Percentiles rank a stretch among this genome's conserved stretches.
These are phyloP conservation scores for Ariopsis seemanni DNA, from an alignment of 2,113 vertebrate species.

Conservation along the genomic window DNA sequence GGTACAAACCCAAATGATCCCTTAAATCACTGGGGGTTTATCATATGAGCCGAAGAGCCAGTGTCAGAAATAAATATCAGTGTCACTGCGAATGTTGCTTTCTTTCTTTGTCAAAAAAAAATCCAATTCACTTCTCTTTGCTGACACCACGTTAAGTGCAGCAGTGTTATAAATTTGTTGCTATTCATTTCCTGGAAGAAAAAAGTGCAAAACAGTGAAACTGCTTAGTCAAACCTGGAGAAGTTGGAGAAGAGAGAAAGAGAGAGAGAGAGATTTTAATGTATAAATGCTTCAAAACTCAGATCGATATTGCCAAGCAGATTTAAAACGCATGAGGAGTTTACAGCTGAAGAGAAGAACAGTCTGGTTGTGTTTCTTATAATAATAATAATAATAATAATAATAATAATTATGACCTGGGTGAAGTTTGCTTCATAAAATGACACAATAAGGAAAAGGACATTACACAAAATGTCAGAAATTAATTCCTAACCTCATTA, in stretches of 20 bases:
- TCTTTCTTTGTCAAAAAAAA: not conserved
- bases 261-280: not conserved
- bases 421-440: not conserved
- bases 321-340: not conserved
- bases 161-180: not conserved
- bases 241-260: not conserved
- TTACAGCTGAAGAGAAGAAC: not conserved
- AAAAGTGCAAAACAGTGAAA: conserved; percentile 12
- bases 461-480: not conserved
- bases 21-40: not conserved
- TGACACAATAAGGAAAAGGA: not conserved
- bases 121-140: not conserved
- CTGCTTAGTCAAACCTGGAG: conserved; percentile 5
- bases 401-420: not conserved
- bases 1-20: not conserved
- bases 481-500: not conserved
- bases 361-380: not conserved
- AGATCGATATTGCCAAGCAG: not conserved
- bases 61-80: not conserved
- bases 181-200: conserved; percentile 16
- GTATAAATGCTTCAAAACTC: not conserved
- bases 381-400: not conserved
- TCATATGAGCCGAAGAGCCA: not conserved
- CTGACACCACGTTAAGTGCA: not conserved
- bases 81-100: not conserved